Conservation (phyloP, 2,797 vertebrate species). For the Crenuchus spilurus region DNA sequence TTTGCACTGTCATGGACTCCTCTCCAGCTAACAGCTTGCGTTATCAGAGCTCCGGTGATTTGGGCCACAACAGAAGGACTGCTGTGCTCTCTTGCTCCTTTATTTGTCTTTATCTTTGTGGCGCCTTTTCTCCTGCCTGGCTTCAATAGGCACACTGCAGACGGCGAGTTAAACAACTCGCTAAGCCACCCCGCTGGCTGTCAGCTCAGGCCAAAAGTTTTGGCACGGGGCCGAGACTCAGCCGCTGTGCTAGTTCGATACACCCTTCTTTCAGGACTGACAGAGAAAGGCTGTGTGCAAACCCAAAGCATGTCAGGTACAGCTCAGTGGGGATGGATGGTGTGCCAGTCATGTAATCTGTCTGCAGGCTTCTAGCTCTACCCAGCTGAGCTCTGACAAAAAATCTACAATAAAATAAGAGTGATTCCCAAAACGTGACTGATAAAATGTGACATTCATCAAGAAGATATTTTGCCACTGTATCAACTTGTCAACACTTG, state of each 20-base stretch:
- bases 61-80: slow-evolving; percentile 9
- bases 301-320: slow-evolving; percentile 30
- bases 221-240: slow-evolving; percentile 24
- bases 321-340: slow-evolving; percentile 42
- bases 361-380: slow-evolving; percentile 31
- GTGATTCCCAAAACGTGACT: slow-evolving; percentile 5
- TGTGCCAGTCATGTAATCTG: slow-evolving; percentile 49
- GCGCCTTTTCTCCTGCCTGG: slow-evolving; percentile 13
- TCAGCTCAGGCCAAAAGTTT: slow-evolving; percentile 24
- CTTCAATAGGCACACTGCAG: slow-evolving; percentile 42
- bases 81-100: slow-evolving; percentile 14
- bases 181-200: slow-evolving; percentile 32
- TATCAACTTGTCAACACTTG: slow-evolving; percentile 22
- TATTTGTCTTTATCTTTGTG: slow-evolving; percentile 34
- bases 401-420: slow-evolving; percentile 29
- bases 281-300: slow-evolving; percentile 27
- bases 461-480: slow-evolving; percentile 14
- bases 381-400: slow-evolving; percentile 24
- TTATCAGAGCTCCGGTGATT: slow-evolving; percentile 18
- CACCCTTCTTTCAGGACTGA: slow-evolving; percentile 29
- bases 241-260: slow-evolving; percentile 22
- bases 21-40: slow-evolving; percentile 4
- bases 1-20: not conserved
- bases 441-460: slow-evolving; percentile 29
- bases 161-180: slow-evolving; percentile 53